These are phyloP conservation scores for Rhopilema esculentum DNA, from an alignment of 30 jellyfish, hydroid and myxozoan genomes.

Conservation along the genomic window DNA sequence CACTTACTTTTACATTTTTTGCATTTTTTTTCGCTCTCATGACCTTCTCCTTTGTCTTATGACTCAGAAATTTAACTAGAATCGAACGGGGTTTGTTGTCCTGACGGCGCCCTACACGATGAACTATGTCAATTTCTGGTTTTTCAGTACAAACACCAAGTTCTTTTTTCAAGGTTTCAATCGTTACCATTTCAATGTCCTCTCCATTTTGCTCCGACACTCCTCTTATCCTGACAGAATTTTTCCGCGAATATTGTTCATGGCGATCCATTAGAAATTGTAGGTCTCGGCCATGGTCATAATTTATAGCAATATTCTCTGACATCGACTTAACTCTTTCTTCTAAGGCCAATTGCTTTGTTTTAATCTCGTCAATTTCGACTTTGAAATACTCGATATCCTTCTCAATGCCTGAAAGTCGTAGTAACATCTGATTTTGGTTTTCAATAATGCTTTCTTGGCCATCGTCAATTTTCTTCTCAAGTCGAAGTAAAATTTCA, in stretches of 20 bases:
- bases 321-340: not conserved
- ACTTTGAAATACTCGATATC: not conserved
- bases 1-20: constrained; percentile 5
- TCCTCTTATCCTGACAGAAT: not conserved
- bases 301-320: not conserved
- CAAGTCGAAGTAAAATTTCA: constrained; percentile 1
- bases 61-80: constrained; percentile 24
- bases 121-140: constrained; percentile 23
- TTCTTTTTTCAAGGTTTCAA: not conserved
- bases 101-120: constrained; percentile 9
- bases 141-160: not conserved
- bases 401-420: not conserved
- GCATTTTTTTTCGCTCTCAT: constrained; percentile 12
- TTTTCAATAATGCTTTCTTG: not conserved
- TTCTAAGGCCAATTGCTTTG: not conserved
- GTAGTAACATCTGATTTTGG: too few relatives aligned
- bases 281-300: constrained; percentile 10
- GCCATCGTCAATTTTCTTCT: constrained; percentile 1
- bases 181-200: not conserved
- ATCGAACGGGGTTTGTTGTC: constrained; percentile 25
- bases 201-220: constrained; percentile 15
- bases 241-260: constrained; percentile 27
- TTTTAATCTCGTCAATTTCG: not conserved
- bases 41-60: constrained; percentile 25
- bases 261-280: constrained; percentile 16